These are phyloP conservation scores for Flexamia atlantica DNA, from an alignment of 2,888 invertebrate species.

Conservation along the genomic window DNA sequence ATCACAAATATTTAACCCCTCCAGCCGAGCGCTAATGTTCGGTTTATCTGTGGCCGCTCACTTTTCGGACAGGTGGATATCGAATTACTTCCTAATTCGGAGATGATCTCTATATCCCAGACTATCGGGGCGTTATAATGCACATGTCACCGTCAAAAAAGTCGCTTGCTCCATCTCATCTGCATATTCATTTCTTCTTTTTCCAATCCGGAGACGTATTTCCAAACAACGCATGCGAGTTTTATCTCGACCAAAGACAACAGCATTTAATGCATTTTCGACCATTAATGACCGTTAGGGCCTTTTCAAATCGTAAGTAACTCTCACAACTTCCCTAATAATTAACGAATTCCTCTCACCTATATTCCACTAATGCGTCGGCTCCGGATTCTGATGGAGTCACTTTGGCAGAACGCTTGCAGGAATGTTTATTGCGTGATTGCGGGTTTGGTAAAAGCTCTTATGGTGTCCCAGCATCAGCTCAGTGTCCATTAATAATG, in stretches of 20 bases:
- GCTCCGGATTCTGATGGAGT: not conserved
- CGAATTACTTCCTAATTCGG: conserved; percentile 1
- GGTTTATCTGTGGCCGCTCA: not conserved
- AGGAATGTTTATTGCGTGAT: conserved; percentile 28
- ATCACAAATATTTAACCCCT: too few species aligned
- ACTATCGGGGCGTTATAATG: conserved; percentile 6
- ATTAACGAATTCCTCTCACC: not conserved
- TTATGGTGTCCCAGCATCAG: not conserved
- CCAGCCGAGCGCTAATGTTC: too few species aligned
- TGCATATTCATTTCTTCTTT: not conserved
- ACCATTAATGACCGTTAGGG: not conserved
- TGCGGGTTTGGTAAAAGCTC: conserved; percentile 24
- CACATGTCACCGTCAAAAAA: conserved; percentile 13
- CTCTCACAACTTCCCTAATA: not conserved
- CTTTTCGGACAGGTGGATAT: not conserved
- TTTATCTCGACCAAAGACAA: not conserved
- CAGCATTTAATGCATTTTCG: not conserved
- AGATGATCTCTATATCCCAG: conserved; percentile 1
- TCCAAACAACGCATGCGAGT: not conserved
- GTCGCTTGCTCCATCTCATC: not conserved
- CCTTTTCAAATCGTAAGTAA: not conserved
- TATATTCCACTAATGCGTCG: not conserved
- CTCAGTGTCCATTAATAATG: not conserved
- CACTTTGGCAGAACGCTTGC: not conserved
- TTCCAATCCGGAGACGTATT: not conserved